These are phyloP conservation scores for Danionella cerebrum DNA, from an alignment of 2,113 vertebrate species.

Conservation along the genomic window DNA sequence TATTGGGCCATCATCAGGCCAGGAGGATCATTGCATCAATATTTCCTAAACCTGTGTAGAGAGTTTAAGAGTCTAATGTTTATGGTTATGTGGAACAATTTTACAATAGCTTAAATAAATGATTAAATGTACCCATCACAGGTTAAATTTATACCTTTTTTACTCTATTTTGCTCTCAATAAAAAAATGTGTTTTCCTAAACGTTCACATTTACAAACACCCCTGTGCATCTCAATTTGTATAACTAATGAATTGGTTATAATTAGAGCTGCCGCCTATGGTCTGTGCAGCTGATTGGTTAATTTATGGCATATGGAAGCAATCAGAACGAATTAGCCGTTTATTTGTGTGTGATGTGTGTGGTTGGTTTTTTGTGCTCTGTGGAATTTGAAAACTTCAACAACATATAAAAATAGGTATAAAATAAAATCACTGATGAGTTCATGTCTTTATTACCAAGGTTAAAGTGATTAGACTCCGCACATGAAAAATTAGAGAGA, in stretches of 20 bases:
- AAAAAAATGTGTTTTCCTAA: too few species aligned
- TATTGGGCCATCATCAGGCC: too few species aligned
- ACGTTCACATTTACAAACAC: background rate
- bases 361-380: conserved; percentile 5
- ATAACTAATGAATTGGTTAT: conserved; percentile 47
- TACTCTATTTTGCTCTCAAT: too few species aligned
- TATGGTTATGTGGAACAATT: too few species aligned
- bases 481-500: background rate
- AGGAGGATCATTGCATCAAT: too few species aligned
- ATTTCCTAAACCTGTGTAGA: too few species aligned
- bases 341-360: conserved; percentile 29
- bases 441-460: background rate
- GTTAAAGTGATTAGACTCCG: background rate
- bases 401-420: background rate
- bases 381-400: background rate
- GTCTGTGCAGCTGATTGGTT: conserved; percentile 40
- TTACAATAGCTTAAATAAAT: too few species aligned
- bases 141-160: too few species aligned
- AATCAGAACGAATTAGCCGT: conserved; percentile 53
- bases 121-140: too few species aligned
- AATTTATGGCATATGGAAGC: conserved; percentile 60
- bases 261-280: background rate
- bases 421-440: background rate
- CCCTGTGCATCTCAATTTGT: background rate
- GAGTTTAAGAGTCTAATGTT: too few species aligned